Conservation (phyloP, 92 coral and sea anemone species). For the Porites lobata region DNA sequence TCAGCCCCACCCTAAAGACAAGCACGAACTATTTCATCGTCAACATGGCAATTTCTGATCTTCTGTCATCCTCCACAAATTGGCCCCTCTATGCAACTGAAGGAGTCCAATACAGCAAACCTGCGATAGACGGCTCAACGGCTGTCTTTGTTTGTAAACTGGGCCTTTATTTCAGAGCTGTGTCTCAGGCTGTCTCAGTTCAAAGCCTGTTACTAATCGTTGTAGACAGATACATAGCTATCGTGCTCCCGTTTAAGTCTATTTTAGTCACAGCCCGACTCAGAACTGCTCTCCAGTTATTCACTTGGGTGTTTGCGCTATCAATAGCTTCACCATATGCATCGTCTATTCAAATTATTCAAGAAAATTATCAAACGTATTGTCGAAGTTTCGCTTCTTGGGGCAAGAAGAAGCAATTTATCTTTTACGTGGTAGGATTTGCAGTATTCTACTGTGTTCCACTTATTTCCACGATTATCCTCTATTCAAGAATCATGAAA, state of each 20-base stretch:
- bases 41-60: slow-evolving; percentile 29
- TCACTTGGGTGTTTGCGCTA: slow-evolving; percentile 4
- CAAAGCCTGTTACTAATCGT: neutral
- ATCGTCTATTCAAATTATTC: neutral
- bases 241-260: slow-evolving; percentile 15
- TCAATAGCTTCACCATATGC: neutral
- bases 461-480: neutral
- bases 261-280: neutral
- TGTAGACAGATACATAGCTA: slow-evolving; percentile 22
- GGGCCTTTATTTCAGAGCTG: neutral
- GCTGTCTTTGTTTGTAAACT: slow-evolving; percentile 11
- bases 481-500: slow-evolving; percentile 16
- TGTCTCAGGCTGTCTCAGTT: slow-evolving; percentile 15
- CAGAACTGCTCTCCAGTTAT: neutral
- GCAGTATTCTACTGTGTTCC: slow-evolving; percentile 9
- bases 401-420: neutral
- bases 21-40: slow-evolving; percentile 32
- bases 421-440: neutral
- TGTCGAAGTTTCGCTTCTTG: slow-evolving; percentile 7
- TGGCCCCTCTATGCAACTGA: slow-evolving; percentile 30
- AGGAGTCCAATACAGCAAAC: slow-evolving; percentile 4
- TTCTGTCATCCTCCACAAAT: neutral
- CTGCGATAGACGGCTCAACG: neutral
- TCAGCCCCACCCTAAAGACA: neutral
- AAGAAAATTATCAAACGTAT: neutral